A percentile compares a stretch with the other conserved stretches of the same genome.
Evolutionary conservation across 2,797 vertebrate species (phyloP).

Genomic region (Acipenser oxyrinchus): DNA sequence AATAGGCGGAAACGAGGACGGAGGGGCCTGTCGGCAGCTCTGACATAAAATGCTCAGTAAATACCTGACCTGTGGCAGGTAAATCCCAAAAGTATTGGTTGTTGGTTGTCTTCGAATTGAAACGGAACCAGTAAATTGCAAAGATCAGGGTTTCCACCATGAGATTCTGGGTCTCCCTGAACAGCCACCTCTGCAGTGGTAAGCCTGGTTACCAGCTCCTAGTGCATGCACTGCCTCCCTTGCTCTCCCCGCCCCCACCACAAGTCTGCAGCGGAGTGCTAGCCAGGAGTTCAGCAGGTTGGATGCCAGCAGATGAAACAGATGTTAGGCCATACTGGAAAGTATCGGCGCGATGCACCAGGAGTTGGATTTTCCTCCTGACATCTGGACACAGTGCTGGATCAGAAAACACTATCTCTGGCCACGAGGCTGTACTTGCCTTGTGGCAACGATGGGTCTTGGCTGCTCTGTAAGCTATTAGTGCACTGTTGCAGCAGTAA

Average conservation of each 20-base stretch:
- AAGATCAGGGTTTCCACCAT: too few relatives aligned
- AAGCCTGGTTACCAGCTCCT: too few relatives aligned
- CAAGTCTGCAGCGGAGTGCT: neutral
- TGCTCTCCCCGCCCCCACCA: neutral
- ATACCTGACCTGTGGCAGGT: too few relatives aligned
- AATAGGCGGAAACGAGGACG: too few relatives aligned
- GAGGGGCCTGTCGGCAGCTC: too few relatives aligned
- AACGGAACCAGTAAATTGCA: too few relatives aligned
- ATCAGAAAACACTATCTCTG: conserved; percentile 74
- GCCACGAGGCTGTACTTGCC: conserved; percentile 79
- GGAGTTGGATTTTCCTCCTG: conserved; percentile 72
- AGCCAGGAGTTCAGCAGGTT: conserved; percentile 26
- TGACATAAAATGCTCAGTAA: too few relatives aligned
- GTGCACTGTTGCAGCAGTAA: conserved; percentile 83
- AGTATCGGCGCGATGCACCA: conserved; percentile 79
- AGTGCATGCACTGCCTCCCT: too few relatives aligned
- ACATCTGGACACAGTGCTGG: conserved; percentile 94
- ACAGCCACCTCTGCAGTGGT: too few relatives aligned
- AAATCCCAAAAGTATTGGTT: too few relatives aligned
- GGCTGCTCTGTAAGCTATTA: conserved; percentile 78
- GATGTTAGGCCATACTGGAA: conserved; percentile 94
- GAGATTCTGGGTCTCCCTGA: too few relatives aligned
- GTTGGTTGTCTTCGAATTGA: too few relatives aligned
- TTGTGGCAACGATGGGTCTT: conserved; percentile 80
- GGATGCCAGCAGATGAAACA: conserved; percentile 88